A percentile compares a stretch with the other conserved stretches of the same genome.
phyloP scores from a whole-genome alignment of 2,888 invertebrate species.

The Lomographa bimaculata region DNA sequence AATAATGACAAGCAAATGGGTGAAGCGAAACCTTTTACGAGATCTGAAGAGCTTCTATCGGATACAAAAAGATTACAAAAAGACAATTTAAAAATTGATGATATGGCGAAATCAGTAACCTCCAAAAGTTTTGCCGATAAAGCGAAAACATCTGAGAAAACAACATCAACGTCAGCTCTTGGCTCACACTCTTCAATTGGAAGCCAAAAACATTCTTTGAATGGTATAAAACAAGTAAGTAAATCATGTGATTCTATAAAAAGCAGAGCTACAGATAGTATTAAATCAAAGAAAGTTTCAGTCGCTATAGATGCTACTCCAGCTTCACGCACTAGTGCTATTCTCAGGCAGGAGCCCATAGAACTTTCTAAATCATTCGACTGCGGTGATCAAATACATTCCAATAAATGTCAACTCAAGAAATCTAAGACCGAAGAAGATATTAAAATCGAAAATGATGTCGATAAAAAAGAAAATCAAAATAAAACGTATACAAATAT shows the following conservation, averaged over 20 bases:
- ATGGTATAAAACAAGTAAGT: slow-evolving; percentile 48
- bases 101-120: slow-evolving; percentile 42
- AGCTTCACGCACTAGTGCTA: slow-evolving; percentile 87
- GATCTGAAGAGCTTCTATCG: slow-evolving; percentile 74
- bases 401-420: slow-evolving; percentile 57
- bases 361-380: slow-evolving; percentile 88
- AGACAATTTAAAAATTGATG: slow-evolving; percentile 44
- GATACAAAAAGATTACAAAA: slow-evolving; percentile 57
- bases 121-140: slow-evolving; percentile 52
- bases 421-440: slow-evolving; percentile 74
- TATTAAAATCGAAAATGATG: slow-evolving; percentile 39
- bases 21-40: slow-evolving; percentile 61
- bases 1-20: slow-evolving; percentile 56
- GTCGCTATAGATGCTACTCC: slow-evolving; percentile 92
- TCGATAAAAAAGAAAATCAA: slow-evolving; percentile 36
- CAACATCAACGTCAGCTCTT: slow-evolving; percentile 72
- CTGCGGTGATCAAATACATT: slow-evolving; percentile 59
- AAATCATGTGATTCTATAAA: slow-evolving; percentile 76
- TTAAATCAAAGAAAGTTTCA: slow-evolving; percentile 87
- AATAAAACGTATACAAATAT: slow-evolving; percentile 64
- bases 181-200: slow-evolving; percentile 71
- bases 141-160: slow-evolving; percentile 72
- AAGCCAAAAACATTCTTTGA: slow-evolving; percentile 60
- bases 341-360: slow-evolving; percentile 90
- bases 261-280: slow-evolving; percentile 67